Evolutionary conservation across 1,140 invertebrate genomes (phyloP).

Genomic region (Drosophila santomea): DNA sequence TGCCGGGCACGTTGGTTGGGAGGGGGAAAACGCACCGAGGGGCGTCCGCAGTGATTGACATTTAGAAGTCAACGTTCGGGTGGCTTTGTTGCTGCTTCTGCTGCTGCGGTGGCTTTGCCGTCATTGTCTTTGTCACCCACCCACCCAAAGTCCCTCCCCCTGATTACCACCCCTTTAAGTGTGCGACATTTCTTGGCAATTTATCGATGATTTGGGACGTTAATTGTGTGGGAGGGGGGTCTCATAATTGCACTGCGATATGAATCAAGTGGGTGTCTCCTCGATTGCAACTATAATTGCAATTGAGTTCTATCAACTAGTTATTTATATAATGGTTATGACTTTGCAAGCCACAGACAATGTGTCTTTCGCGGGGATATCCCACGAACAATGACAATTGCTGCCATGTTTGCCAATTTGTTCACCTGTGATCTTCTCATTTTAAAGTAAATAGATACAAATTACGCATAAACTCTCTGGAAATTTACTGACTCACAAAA

Average conservation of each 20-base stretch:
- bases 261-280: neutral
- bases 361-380: neutral
- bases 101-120: slow-evolving; percentile 24
- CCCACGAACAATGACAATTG: slow-evolving; percentile 63
- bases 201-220: slow-evolving; percentile 60
- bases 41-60: slow-evolving; percentile 67
- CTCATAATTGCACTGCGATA: slow-evolving; percentile 22
- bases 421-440: slow-evolving; percentile 5
- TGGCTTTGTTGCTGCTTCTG: slow-evolving; percentile 40
- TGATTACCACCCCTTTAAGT: slow-evolving; percentile 6
- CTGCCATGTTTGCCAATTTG: slow-evolving; percentile 32
- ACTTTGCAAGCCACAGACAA: neutral
- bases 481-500: slow-evolving; percentile 51
- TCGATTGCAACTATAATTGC: slow-evolving; percentile 19
- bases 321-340: neutral
- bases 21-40: neutral
- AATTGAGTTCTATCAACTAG: neutral
- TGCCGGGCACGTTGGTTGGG: slow-evolving; percentile 57
- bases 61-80: slow-evolving; percentile 76
- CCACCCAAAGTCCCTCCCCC: slow-evolving; percentile 7
- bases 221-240: slow-evolving; percentile 43
- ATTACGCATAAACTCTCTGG: slow-evolving; percentile 59
- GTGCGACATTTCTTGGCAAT: slow-evolving; percentile 62
- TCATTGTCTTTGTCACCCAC: slow-evolving; percentile 60
- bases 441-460: slow-evolving; percentile 43